Evolutionary conservation across 2,113 vertebrate genomes (phyloP).

Genomic region (Helogale parvula): DNA sequence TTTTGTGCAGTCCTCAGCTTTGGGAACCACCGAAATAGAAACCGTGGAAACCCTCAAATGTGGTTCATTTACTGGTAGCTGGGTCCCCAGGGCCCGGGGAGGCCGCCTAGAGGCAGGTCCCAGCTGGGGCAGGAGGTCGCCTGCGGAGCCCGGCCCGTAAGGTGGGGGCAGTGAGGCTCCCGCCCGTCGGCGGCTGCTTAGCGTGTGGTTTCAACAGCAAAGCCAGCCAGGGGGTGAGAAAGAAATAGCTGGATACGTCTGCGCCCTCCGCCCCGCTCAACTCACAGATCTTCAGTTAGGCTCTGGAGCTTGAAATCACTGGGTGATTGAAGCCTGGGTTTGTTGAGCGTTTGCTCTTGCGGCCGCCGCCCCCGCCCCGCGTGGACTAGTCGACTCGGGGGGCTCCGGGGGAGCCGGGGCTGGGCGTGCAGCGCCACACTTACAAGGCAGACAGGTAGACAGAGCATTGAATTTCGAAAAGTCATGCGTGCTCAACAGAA

Average conservation of each 20-base stretch:
- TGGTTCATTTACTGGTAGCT: background rate
- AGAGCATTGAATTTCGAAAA: background rate
- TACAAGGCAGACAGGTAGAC: rapidly evolving
- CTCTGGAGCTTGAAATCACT: background rate
- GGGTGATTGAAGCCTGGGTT: background rate
- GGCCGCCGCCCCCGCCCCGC: too few relatives aligned
- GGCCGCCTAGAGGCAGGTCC: rapidly evolving
- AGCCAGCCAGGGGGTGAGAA: background rate
- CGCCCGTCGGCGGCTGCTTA: rapidly evolving
- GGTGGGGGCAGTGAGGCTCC: background rate
- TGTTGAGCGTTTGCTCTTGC: background rate
- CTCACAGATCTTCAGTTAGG: background rate
- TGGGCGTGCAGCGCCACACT: rapidly evolving
- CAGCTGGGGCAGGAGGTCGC: rapidly evolving
- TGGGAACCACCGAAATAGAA: background rate
- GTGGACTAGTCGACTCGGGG: rapidly evolving
- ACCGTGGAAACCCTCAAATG: background rate
- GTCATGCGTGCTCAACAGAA: background rate
- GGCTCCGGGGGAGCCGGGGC: background rate
- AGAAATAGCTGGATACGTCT: background rate
- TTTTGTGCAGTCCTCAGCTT: background rate
- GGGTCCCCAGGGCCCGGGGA: background rate
- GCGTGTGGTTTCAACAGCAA: background rate
- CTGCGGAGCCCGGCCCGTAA: rapidly evolving
- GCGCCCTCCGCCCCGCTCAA: too few relatives aligned